Evolutionary conservation across 2,888 invertebrate genomes (phyloP).

Genomic region (Sepiola atlantica): DNA sequence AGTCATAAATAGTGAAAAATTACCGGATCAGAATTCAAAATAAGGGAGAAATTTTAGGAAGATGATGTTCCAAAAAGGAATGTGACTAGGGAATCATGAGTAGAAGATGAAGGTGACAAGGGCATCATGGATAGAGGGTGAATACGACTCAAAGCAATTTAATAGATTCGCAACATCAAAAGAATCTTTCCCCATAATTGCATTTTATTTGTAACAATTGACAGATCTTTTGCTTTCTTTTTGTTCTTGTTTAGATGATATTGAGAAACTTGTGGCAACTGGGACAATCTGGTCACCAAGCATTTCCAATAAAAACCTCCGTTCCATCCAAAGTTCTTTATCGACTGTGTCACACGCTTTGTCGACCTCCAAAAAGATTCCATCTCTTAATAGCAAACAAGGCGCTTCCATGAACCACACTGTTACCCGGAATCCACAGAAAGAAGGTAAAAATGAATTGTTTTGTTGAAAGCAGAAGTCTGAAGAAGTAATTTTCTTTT

Average conservation of each 20-base stretch:
- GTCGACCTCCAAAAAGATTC: slow-evolving; percentile 1
- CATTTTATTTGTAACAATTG: not conserved
- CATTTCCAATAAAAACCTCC: slow-evolving; percentile 46
- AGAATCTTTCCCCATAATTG: too few relatives aligned
- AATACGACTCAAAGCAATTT: too few relatives aligned
- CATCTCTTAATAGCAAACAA: not conserved
- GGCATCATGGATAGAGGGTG: too few relatives aligned
- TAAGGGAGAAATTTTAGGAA: too few relatives aligned
- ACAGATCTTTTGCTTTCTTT: not conserved
- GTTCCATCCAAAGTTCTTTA: not conserved
- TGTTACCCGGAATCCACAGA: not conserved
- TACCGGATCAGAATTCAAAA: too few relatives aligned
- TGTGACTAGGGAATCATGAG: too few relatives aligned
- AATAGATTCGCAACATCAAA: too few relatives aligned
- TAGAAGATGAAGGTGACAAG: too few relatives aligned
- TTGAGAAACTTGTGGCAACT: slow-evolving; percentile 69
- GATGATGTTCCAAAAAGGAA: too few relatives aligned
- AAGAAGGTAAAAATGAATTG: slow-evolving; percentile 34
- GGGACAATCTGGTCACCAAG: slow-evolving; percentile 68
- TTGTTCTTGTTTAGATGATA: slow-evolving; percentile 57
- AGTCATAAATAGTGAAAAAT: too few relatives aligned
- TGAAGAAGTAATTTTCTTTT: too few relatives aligned
- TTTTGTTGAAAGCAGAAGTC: not conserved
- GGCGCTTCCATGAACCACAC: not conserved
- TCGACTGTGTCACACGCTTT: not conserved